Percentiles rank a stretch among this genome's conserved stretches.
phyloP scores from a whole-genome alignment of 2,113 vertebrate genomes.

The Labrus mixtus region DNA sequence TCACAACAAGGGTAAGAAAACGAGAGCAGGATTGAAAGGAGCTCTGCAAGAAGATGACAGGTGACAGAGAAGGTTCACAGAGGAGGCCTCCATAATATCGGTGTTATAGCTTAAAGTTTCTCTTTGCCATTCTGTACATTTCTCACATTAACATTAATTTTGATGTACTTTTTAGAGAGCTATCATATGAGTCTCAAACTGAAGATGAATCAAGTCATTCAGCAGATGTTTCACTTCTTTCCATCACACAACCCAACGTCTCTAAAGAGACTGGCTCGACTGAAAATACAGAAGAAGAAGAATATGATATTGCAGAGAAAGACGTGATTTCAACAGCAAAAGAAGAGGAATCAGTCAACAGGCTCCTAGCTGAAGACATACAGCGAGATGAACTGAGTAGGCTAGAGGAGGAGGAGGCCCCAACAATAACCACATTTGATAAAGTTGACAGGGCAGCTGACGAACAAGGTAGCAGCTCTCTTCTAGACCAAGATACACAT shows the following conservation, averaged over 20 bases:
- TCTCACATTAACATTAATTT: background rate
- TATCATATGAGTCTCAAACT: constrained; percentile 25
- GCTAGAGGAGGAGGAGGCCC: constrained; percentile 13
- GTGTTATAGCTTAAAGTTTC: background rate
- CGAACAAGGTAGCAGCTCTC: constrained; percentile 36
- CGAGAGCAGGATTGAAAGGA: background rate
- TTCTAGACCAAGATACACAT: constrained; percentile 29
- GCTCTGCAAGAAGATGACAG: constrained; percentile 10
- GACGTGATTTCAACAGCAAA: constrained; percentile 2
- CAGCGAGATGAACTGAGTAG: constrained; percentile 43
- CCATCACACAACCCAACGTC: constrained; percentile 12
- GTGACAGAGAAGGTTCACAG: constrained; percentile 5
- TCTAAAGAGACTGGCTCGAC: constrained; percentile 31
- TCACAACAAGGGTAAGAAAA: constrained; percentile 7
- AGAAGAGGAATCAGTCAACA: constrained; percentile 16
- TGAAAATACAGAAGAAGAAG: constrained; percentile 17
- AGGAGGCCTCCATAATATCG: background rate
- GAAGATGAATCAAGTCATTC: constrained; percentile 53
- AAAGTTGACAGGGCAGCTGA: constrained; percentile 21
- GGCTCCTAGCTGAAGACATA: constrained; percentile 33
- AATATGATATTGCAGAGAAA: constrained; percentile 1
- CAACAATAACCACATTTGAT: constrained; percentile 22
- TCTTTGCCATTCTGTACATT: background rate
- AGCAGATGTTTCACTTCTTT: constrained; percentile 28
- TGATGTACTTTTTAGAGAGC: constrained; percentile 60